phyloP scores from a whole-genome alignment of 2,797 vertebrate genomes.

The Dromococcyx pavoninus region DNA sequence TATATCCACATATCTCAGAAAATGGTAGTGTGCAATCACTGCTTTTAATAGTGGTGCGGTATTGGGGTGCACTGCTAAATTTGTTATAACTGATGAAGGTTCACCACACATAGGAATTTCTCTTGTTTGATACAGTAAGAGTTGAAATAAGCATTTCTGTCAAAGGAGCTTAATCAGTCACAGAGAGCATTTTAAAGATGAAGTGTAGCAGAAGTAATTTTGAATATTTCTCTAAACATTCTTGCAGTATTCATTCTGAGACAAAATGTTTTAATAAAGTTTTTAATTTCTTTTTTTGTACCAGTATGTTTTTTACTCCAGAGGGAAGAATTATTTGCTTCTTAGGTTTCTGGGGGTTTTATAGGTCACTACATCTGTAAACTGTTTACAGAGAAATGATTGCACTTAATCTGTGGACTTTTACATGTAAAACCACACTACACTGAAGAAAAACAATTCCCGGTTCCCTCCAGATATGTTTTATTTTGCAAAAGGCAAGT shows the following conservation, averaged over 20 bases:
- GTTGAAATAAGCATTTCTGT: constrained; percentile 22
- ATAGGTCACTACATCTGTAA: neutral
- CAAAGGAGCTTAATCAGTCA: neutral
- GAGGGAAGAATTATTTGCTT: neutral
- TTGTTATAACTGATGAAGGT: neutral
- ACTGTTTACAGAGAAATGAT: neutral
- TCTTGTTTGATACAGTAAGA: neutral
- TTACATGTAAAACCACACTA: neutral
- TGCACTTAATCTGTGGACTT: neutral
- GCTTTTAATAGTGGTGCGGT: neutral
- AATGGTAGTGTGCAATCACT: neutral
- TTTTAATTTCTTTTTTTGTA: neutral
- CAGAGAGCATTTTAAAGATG: neutral
- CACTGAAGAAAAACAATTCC: neutral
- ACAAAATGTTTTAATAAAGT: neutral
- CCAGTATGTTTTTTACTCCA: neutral
- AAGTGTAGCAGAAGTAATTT: constrained; percentile 16
- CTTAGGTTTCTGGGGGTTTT: neutral
- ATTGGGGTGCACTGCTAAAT: neutral
- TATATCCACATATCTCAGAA: constrained; percentile 18
- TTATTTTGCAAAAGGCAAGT: neutral
- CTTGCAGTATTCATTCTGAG: neutral
- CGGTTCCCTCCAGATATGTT: neutral
- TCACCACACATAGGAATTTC: neutral
- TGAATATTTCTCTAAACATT: constrained; percentile 2